Evolutionary conservation across 1,140 invertebrate genomes (phyloP), one percentile per base, ranked within the genome.

Genomic region (Drosophila pachea): DNA sequence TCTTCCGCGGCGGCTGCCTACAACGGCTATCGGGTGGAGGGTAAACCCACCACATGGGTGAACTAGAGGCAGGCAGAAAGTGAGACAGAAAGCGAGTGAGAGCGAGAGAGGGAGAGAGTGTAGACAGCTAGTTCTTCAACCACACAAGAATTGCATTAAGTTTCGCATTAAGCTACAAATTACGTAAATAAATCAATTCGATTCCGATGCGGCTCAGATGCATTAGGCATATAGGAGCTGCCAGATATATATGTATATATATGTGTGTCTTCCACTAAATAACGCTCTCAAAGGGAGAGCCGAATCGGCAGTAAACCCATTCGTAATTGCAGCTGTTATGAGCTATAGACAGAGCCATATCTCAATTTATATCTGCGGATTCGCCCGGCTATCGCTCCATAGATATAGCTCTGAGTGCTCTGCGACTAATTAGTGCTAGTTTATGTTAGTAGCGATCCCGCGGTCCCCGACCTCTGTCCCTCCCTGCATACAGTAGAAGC

Each of bases 1-100:
- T 79, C 86, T 6, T 81, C 86, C 1, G 76, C 87, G 5, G 73
- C 79, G 8, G 68, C 87, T 7, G 87, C 83, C 9, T 89, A 82
- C 60, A 88, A 88, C 56, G 88, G 88, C 47, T 89, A 89, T 53
- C 66, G 88, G 49, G 88, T 89, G 47, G 88, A 89, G 74, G 88
- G 88, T 9, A 89, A 88, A 52, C 88, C 88, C n/a, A 75, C 87
- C 29, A 74, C 88, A 11, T 89, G 87, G 86, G 79, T 89, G 47
- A 89, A 87, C 65, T 89, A 73, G 70, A 5, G 5, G 5, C 53
- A 22, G 36, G 43, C 31, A 22, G 40, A n/a, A 6, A 9, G 33
- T 4, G 32, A 35, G 32, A 8, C 11, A 7, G 29, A 14, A 38
- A 35, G 47, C 16, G 48, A 29, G 11, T 0, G 22, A 33, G 32